phyloP scores from a whole-genome alignment of 1,140 invertebrate genomes.

The Hetaerina americana region DNA sequence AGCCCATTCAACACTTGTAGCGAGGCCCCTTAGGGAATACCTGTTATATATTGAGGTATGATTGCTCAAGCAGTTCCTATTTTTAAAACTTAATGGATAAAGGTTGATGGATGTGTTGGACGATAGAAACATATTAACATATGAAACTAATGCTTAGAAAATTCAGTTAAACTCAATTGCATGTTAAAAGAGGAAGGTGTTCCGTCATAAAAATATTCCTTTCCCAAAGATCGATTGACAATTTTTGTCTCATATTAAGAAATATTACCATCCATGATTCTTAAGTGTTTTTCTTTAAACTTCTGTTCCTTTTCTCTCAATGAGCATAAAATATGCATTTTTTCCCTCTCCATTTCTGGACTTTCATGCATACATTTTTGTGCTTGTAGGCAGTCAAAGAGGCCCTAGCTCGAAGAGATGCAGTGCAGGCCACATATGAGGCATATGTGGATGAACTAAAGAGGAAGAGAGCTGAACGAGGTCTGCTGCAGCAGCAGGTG shows the following conservation, averaged over 20 bases:
- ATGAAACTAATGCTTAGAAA: too few species aligned
- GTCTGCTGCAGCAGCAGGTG: not conserved
- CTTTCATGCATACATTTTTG: not conserved
- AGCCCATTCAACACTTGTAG: not conserved
- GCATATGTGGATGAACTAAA: not conserved
- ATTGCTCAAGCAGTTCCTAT: too few species aligned
- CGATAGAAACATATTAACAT: too few species aligned
- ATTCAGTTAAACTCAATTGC: too few species aligned
- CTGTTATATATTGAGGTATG: not conserved
- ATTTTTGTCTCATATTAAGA: too few species aligned
- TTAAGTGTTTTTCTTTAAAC: too few species aligned
- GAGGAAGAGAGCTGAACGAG: not conserved
- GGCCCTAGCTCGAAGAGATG: not conserved
- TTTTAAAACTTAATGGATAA: too few species aligned
- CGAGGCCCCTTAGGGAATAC: not conserved
- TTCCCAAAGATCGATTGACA: too few species aligned
- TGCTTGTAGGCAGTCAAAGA: not conserved
- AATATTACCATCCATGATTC: too few species aligned
- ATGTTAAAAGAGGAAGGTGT: too few species aligned
- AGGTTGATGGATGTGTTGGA: too few species aligned
- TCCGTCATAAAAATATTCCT: too few species aligned
- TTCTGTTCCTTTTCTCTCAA: not conserved
- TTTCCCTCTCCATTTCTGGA: not conserved
- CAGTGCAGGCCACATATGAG: not conserved
- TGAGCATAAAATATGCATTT: not conserved